Evolutionary conservation across 2,113 vertebrate genomes (phyloP), one percentile per base, ranked within the genome.

Genomic region (Oryzias javanicus): DNA sequence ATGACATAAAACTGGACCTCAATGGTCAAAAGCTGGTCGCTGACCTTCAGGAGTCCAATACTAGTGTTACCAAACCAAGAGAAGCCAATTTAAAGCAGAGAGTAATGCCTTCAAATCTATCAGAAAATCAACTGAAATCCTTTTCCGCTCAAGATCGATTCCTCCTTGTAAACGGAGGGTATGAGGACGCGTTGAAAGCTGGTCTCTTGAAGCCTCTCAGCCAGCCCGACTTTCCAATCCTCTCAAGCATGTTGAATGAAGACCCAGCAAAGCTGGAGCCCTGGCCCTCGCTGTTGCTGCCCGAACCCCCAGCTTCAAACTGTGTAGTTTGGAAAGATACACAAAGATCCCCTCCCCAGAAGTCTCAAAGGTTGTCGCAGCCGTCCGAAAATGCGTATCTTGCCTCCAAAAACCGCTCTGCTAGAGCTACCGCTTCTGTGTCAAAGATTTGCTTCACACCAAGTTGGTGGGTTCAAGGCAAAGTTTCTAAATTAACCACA

Each of bases 381-480:
- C 24, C 35, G 1, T 42, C 5, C 45, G 16, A 14, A 45, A 68
- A 57, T 0, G 1, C 12, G 3, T 75, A 72, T 0, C 0, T 48
- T 27, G 17, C 67, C 27, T 83, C 69, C 10, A 82, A 40, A 70
- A 74, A 49, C 4, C 0, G 35, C 49, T 80, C 67, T 8, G 29
- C 16, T 13, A 55, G 65, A 24, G 13, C 54, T 0, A 47, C 61
- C 59, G 16, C 60, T 4, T 60, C 20, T 19, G 17, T 16, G 10
- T 64, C 55, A 45, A 73, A 70, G 29, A 62, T 15, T n/a, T 27
- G 0, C 62, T 85, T 65, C 29, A 49, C 15, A 15, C 48, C 66
- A 17, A 5, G 24, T 52, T 22, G 4, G 18, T 13, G 35, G 2
- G 55, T 6, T 20, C 29, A 44, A 24, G 49, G 1, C 4, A 46